Conservation (phyloP, 2,113 vertebrate genomes). For the Orthochromis indermauri region DNA sequence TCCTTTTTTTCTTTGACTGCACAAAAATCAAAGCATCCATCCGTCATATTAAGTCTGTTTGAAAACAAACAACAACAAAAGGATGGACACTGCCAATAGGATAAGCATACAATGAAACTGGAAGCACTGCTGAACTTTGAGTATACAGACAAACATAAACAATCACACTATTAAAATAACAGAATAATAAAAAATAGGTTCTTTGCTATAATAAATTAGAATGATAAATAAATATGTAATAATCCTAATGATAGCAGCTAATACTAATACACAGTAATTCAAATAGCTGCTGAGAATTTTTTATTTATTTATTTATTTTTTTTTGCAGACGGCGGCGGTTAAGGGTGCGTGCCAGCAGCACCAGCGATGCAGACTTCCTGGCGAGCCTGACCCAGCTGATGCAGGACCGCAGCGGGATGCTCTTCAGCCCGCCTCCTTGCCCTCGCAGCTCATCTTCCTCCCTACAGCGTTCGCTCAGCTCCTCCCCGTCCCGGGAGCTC, state of each 20-base stretch:
- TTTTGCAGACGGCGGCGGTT: constrained; percentile 78
- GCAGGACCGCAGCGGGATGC: constrained; percentile 83
- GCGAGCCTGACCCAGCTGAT: constrained; percentile 93
- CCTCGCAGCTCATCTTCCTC: constrained; percentile 83
- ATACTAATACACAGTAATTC: not conserved
- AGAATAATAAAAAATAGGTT: not conserved
- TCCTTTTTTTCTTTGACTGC: not conserved
- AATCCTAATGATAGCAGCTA: not conserved
- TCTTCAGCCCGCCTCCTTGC: constrained; percentile 82
- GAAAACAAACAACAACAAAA: not conserved
- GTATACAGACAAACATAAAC: not conserved
- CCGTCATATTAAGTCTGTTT: not conserved
- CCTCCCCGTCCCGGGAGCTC: constrained; percentile 86
- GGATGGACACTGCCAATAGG: not conserved
- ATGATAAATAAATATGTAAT: not conserved
- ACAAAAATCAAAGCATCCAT: not conserved
- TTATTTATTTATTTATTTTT: no score
- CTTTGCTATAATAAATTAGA: not conserved
- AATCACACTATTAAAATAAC: not conserved
- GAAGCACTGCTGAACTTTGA: not conserved
- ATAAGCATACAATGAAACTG: not conserved
- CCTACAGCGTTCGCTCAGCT: constrained; percentile 90
- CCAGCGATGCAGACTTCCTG: constrained; percentile 90
- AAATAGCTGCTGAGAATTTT: not conserved
- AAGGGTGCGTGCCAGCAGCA: constrained; percentile 89